Percentiles rank a stretch among this genome's conserved stretches.
Conservation (phyloP, 2,888 invertebrate species). For the Alcis repandata region DNA sequence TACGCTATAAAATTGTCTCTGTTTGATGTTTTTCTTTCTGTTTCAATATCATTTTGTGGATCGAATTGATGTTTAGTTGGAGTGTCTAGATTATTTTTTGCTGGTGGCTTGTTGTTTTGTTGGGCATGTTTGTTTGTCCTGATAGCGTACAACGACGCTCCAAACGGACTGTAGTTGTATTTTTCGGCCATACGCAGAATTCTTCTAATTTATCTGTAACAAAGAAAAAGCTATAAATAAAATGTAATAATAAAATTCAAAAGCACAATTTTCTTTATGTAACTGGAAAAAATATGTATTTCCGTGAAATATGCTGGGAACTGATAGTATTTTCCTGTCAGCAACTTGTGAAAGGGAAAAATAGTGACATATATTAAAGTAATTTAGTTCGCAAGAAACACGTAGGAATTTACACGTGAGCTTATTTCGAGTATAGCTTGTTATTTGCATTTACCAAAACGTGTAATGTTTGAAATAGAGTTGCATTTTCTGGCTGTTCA, state of each 20-base stretch:
- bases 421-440: conserved; percentile 6
- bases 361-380: conserved; percentile 45
- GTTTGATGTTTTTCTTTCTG: conserved; percentile 44
- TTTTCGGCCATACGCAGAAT: conserved; percentile 83
- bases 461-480: conserved; percentile 1
- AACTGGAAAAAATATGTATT: conserved; percentile 2
- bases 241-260: conserved; percentile 27
- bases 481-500: not conserved
- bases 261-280: not conserved
- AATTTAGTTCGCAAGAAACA: conserved; percentile 39
- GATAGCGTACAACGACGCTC: conserved; percentile 80
- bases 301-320: conserved; percentile 13
- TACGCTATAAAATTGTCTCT: conserved; percentile 29
- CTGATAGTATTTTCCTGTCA: conserved; percentile 17
- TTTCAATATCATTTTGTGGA: conserved; percentile 57
- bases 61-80: conserved; percentile 44
- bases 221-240: conserved; percentile 53
- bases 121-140: conserved; percentile 64
- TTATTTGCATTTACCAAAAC: conserved; percentile 10
- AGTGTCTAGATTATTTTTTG: conserved; percentile 37
- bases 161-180: conserved; percentile 74
- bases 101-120: conserved; percentile 31
- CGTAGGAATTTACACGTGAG: conserved; percentile 24
- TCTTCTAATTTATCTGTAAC: conserved; percentile 79
- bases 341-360: conserved; percentile 29